Conservation (phyloP, 2,888 invertebrate species). For the Agrotis puta region DNA sequence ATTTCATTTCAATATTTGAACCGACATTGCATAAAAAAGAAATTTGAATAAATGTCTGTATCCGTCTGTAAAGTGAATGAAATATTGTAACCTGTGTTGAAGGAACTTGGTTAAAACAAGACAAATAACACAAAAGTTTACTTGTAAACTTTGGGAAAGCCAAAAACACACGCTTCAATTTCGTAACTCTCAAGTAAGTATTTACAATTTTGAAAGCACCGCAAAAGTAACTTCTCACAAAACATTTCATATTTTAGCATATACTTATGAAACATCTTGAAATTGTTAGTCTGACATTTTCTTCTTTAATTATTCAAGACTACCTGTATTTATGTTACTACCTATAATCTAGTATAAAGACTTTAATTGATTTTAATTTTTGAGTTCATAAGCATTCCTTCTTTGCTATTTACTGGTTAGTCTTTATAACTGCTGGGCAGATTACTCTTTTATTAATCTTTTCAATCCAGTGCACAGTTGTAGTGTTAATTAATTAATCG, state of each 20-base stretch:
- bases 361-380: neutral
- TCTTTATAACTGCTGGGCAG: too few species aligned
- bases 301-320: too few species aligned
- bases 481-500: neutral
- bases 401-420: too few species aligned
- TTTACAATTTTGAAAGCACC: conserved; percentile 11
- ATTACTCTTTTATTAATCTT: too few species aligned
- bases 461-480: neutral
- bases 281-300: neutral
- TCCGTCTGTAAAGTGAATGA: neutral
- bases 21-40: too few species aligned
- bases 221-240: neutral
- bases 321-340: too few species aligned
- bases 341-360: too few species aligned
- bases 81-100: neutral
- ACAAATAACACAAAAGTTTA: conserved; percentile 4
- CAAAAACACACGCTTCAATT: conserved; percentile 6
- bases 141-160: neutral
- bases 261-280: neutral
- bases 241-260: conserved; percentile 7
- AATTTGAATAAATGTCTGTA: neutral
- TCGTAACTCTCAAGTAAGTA: conserved; percentile 6
- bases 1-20: neutral
- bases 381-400: too few species aligned
- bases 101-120: conserved; percentile 8